Conservation (phyloP, 2,797 vertebrate genomes). For the Erithacus rubecula region DNA sequence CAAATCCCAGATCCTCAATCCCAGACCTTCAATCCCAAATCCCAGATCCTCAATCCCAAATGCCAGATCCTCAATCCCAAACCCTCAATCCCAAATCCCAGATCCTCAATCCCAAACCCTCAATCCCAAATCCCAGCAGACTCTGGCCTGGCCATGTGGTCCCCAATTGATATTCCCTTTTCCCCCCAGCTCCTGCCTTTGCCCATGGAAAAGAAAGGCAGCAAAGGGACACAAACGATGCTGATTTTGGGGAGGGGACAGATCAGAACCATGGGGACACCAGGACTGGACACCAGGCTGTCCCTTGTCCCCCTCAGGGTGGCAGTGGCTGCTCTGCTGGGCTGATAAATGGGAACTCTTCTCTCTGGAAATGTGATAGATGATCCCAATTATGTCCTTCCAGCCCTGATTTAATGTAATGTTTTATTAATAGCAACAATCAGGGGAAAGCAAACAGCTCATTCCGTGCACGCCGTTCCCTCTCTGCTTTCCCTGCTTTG, state of each 20-base stretch:
- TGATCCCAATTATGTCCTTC: conserved; percentile 70
- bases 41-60: not conserved
- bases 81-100: not conserved
- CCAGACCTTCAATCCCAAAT: too few relatives aligned
- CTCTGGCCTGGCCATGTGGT: accelerated
- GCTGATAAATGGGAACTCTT: not conserved
- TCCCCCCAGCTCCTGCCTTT: not conserved
- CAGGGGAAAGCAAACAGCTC: conserved; percentile 71
- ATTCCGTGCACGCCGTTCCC: not conserved
- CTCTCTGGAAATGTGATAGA: conserved; percentile 64
- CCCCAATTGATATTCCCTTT: not conserved
- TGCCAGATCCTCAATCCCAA: not conserved
- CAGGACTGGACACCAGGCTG: accelerated
- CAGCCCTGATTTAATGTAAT: conserved; percentile 70
- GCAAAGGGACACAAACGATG: not conserved
- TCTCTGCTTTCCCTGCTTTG: not conserved
- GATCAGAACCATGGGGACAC: accelerated
- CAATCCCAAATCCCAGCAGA: not conserved
- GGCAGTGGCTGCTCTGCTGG: accelerated
- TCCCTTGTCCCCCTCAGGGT: not conserved
- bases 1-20: not conserved
- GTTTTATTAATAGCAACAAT: conserved; percentile 77
- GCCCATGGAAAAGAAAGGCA: accelerated
- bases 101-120: too few relatives aligned
- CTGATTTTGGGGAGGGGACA: accelerated